These are phyloP conservation scores for Lithobates pipiens DNA, from an alignment of 2,797 vertebrate genomes.

Conservation along the genomic window DNA sequence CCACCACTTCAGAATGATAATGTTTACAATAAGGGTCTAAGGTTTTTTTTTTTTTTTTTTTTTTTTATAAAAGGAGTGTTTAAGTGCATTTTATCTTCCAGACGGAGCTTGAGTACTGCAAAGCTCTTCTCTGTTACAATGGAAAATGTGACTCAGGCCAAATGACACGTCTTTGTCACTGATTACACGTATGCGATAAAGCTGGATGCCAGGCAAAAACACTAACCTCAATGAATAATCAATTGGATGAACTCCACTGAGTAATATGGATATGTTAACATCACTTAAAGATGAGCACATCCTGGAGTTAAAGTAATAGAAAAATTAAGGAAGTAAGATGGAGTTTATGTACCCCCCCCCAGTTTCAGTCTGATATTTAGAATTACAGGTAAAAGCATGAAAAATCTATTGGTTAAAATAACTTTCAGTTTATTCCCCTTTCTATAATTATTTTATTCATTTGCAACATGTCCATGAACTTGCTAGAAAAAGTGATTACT, in stretches of 20 bases:
- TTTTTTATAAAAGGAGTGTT: conserved; percentile 6
- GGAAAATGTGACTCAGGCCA: neutral
- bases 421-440: too few species aligned
- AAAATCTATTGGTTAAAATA: too few species aligned
- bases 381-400: too few species aligned
- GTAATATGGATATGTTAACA: neutral
- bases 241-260: neutral
- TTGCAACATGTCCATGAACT: too few species aligned
- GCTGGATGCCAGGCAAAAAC: neutral
- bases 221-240: neutral
- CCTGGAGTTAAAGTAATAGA: too few species aligned
- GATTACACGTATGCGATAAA: neutral
- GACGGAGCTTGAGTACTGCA: neutral
- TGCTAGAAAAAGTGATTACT: too few species aligned
- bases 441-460: too few species aligned
- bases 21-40: conserved; percentile 10
- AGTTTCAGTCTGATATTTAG: too few species aligned
- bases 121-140: neutral
- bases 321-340: too few species aligned
- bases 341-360: too few species aligned
- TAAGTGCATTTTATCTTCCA: neutral
- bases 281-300: neutral
- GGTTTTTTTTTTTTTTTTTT: neutral
- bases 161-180: neutral
- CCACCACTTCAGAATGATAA: conserved; percentile 28